These are phyloP conservation scores for Drosophila orena DNA, from an alignment of 1,140 invertebrate species.

Conservation along the genomic window DNA sequence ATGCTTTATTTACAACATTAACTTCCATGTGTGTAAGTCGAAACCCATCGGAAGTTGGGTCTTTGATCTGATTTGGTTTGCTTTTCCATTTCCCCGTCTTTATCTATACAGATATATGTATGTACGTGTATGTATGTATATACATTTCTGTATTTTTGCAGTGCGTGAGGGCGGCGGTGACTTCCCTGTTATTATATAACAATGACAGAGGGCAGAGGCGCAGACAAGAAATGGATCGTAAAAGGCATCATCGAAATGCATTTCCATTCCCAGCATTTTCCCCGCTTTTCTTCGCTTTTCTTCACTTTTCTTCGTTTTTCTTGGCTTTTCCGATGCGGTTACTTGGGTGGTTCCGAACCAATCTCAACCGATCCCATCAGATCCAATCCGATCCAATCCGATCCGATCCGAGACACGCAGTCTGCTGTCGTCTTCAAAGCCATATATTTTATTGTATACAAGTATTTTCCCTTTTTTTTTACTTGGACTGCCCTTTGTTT, in stretches of 20 bases:
- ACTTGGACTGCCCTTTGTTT: conserved; percentile 14
- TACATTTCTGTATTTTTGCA: conserved; percentile 16
- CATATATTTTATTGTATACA: not conserved
- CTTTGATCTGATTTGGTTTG: conserved; percentile 36
- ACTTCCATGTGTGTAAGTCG: conserved; percentile 27
- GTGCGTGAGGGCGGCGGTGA: conserved; percentile 44
- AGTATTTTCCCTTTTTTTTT: not conserved
- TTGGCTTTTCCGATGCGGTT: conserved; percentile 26
- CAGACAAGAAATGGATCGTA: conserved; percentile 8
- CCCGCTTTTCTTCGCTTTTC: not conserved
- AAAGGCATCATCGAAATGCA: conserved; percentile 25
- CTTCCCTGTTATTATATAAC: conserved; percentile 48
- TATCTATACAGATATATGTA: conserved; percentile 12
- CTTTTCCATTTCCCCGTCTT: conserved; percentile 14
- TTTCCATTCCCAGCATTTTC: conserved; percentile 18
- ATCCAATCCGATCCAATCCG: not conserved
- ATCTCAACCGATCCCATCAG: conserved; percentile 5
- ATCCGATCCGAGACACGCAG: conserved; percentile 32
- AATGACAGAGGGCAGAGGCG: conserved; percentile 4
- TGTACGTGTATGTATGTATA: conserved; percentile 10
- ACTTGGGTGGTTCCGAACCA: conserved; percentile 4
- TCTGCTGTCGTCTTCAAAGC: conserved; percentile 11
- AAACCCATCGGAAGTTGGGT: conserved; percentile 51
- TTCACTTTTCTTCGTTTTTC: not conserved
- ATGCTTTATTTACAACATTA: conserved; percentile 3